Conservation (phyloP, 2,888 invertebrate genomes). For the Bombylius major region DNA sequence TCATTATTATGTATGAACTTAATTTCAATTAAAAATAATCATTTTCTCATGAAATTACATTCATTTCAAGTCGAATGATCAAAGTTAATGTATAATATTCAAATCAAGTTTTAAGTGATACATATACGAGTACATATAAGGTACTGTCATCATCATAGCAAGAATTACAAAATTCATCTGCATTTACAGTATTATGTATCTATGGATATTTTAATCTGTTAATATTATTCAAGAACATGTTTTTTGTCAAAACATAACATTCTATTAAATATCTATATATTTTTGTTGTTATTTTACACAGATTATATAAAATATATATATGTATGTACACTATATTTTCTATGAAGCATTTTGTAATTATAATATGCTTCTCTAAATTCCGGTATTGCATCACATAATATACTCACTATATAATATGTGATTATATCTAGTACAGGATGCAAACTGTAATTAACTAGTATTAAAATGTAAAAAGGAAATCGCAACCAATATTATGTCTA, state of each 20-base stretch:
- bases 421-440: not conserved
- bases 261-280: too few species aligned
- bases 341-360: conserved; percentile 13
- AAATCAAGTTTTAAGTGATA: too few species aligned
- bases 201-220: not conserved
- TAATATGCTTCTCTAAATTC: conserved; percentile 32
- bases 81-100: too few species aligned
- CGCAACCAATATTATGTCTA: not conserved
- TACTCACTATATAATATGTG: not conserved
- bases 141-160: too few species aligned
- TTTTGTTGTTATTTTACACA: not conserved
- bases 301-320: not conserved
- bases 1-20: too few species aligned
- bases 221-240: not conserved
- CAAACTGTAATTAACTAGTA: not conserved
- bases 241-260: not conserved
- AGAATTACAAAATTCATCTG: too few species aligned
- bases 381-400: conserved; percentile 5
- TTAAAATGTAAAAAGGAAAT: not conserved
- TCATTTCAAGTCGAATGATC: too few species aligned
- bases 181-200: too few species aligned
- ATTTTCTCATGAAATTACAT: too few species aligned
- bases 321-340: not conserved
- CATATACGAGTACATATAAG: too few species aligned
- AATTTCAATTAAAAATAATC: too few species aligned